A percentile compares a stretch with the other conserved stretches of the same genome.
These are phyloP conservation scores for Antheraea mylitta DNA, from an alignment of 1,140 invertebrate species.

Conservation along the genomic window DNA sequence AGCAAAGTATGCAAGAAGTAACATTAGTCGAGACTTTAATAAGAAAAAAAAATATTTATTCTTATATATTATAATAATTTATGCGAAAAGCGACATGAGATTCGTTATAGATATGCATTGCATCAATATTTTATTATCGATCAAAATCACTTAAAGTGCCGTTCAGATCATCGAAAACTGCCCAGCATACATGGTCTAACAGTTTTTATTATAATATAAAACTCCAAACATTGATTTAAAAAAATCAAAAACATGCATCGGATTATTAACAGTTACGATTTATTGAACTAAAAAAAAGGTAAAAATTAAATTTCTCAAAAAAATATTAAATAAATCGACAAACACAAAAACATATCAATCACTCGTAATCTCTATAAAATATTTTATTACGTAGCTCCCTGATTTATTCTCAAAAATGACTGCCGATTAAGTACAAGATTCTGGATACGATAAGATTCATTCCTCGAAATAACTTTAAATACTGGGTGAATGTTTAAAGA, in stretches of 20 bases:
- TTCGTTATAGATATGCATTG: constrained; percentile 7
- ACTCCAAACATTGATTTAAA: too few species aligned
- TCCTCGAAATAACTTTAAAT: neutral
- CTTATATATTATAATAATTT: neutral
- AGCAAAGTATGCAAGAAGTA: neutral
- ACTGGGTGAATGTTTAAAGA: too few species aligned
- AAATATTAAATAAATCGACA: too few species aligned
- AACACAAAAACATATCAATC: neutral
- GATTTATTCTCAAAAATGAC: too few species aligned
- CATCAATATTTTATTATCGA: neutral
- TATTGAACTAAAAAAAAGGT: too few species aligned
- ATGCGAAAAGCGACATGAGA: constrained; percentile 11
- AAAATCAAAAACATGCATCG: too few species aligned
- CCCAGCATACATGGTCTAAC: too few species aligned
- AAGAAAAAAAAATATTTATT: neutral
- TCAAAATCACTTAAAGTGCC: neutral
- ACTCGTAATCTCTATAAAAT: neutral
- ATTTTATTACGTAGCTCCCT: neutral
- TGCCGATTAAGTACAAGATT: neutral
- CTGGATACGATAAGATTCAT: constrained; percentile 2
- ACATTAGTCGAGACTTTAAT: neutral
- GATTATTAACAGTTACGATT: too few species aligned
- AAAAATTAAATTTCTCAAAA: too few species aligned
- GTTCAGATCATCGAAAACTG: neutral
- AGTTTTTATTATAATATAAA: too few species aligned